Evolutionary conservation across 2,113 vertebrate species (phyloP).

Genomic region (Corythaeola cristata): DNA sequence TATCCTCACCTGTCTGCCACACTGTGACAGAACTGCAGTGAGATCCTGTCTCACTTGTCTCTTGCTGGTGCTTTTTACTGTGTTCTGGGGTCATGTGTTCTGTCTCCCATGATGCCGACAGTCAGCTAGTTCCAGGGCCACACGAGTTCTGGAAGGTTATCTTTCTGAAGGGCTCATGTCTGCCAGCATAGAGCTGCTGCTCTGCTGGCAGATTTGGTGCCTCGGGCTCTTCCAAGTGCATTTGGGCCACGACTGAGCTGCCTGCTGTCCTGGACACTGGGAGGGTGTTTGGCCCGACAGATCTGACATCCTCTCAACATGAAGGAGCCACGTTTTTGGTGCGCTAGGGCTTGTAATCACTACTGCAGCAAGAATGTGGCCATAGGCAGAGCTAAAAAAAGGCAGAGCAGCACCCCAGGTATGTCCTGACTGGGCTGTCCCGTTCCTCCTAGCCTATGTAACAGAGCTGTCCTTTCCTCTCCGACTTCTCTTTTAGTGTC

Average conservation of each 20-base stretch:
- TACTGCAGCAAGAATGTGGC: not conserved
- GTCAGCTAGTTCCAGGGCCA: not conserved
- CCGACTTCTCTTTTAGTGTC: not conserved
- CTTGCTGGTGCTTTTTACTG: not conserved
- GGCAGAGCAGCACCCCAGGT: not conserved
- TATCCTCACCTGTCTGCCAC: not conserved
- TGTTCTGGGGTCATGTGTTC: not conserved
- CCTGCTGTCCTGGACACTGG: not conserved
- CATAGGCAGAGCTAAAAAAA: not conserved
- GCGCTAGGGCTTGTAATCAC: not conserved
- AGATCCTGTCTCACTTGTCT: not conserved
- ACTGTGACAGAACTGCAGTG: not conserved
- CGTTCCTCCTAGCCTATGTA: not conserved
- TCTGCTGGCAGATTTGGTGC: not conserved
- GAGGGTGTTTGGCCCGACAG: not conserved
- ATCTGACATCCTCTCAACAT: not conserved
- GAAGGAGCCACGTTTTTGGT: not conserved
- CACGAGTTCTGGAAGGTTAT: not conserved
- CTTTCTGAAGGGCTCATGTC: not conserved
- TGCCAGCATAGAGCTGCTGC: not conserved
- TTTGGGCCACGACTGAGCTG: not conserved
- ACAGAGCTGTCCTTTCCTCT: not conserved
- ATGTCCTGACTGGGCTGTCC: not conserved
- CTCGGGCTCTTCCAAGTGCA: not conserved
- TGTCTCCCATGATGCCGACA: not conserved